These are phyloP conservation scores for Lamellibrachia columna DNA, from an alignment of 2,888 invertebrate genomes.

Conservation along the genomic window DNA sequence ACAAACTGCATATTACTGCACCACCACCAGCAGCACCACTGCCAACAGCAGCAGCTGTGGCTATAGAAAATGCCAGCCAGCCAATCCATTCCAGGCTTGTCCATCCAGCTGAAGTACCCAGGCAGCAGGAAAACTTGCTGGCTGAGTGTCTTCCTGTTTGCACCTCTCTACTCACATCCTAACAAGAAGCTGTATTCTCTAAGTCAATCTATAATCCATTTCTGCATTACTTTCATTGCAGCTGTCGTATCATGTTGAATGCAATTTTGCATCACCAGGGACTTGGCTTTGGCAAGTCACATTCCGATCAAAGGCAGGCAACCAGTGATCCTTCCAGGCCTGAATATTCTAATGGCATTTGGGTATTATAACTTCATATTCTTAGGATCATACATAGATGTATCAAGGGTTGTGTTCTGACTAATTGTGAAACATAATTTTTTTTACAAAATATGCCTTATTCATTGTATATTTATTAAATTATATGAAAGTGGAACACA, in stretches of 20 bases:
- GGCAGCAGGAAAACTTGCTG: neutral
- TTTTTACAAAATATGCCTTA: neutral
- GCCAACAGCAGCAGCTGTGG: neutral
- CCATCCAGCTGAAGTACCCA: neutral
- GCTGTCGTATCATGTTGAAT: neutral
- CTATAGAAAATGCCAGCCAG: neutral
- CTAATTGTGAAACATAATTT: neutral
- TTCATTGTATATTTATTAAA: neutral
- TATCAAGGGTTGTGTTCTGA: neutral
- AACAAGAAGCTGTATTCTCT: neutral
- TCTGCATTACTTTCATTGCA: neutral
- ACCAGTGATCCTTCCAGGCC: neutral
- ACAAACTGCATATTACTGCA: neutral
- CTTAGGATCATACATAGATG: neutral
- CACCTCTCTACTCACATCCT: neutral
- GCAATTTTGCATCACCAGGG: neutral
- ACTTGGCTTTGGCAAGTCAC: neutral
- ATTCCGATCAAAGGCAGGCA: conserved; percentile 2
- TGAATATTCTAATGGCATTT: neutral
- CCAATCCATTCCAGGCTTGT: neutral
- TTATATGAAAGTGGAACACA: neutral
- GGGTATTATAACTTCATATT: neutral
- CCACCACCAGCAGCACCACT: neutral
- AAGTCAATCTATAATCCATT: neutral
- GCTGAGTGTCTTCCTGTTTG: neutral